Conservation (phyloP, 2,888 invertebrate species). For the Danaus chrysippus region DNA sequence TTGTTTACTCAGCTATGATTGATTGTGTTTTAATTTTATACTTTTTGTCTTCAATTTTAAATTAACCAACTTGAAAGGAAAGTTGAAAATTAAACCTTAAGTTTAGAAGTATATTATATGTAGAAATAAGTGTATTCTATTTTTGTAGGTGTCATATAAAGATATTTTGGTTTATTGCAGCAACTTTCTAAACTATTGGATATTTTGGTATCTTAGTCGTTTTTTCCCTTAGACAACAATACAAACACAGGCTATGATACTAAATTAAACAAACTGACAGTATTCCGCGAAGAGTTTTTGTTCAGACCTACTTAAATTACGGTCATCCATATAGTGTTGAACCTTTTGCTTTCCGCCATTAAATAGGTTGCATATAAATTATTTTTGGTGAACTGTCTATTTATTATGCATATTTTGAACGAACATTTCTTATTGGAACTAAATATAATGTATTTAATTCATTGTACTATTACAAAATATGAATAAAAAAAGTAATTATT, state of each 20-base stretch:
- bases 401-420: neutral
- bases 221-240: slow-evolving; percentile 20
- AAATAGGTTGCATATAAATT: slow-evolving; percentile 12
- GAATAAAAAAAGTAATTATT: neutral
- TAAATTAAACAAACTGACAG: slow-evolving; percentile 23
- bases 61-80: too few relatives aligned
- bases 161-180: too few relatives aligned
- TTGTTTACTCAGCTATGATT: slow-evolving; percentile 4
- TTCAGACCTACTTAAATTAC: slow-evolving; percentile 24
- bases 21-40: slow-evolving; percentile 22
- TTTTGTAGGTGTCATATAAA: too few relatives aligned
- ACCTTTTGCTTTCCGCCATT: slow-evolving; percentile 19
- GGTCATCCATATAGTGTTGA: slow-evolving; percentile 22
- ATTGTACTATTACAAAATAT: neutral
- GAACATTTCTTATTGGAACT: neutral
- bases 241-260: slow-evolving; percentile 23
- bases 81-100: slow-evolving; percentile 9
- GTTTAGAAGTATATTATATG: slow-evolving; percentile 4
- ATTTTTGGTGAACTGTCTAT: slow-evolving; percentile 9
- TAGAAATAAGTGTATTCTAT: neutral
- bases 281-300: too few relatives aligned
- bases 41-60: too few relatives aligned
- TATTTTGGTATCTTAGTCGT: slow-evolving; percentile 16
- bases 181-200: too few relatives aligned
- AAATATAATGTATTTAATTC: too few relatives aligned